phyloP scores from a whole-genome alignment of 2,888 invertebrate genomes.

The Homarus gammarus region DNA sequence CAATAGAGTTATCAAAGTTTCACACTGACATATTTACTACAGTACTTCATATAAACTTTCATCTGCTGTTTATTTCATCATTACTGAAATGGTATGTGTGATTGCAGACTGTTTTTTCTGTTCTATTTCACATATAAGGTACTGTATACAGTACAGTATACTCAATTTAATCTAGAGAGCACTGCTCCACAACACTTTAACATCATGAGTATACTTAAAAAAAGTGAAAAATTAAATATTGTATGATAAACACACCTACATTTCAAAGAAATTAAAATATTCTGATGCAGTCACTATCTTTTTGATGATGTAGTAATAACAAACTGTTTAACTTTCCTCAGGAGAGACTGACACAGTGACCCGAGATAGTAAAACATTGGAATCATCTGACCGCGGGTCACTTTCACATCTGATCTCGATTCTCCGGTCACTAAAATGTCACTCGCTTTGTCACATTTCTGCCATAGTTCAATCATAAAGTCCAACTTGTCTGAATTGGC shows the following conservation, averaged over 20 bases:
- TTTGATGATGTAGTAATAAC: not conserved
- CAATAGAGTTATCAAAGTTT: too few species aligned
- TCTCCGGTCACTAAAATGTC: constrained; percentile 50
- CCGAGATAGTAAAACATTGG: constrained; percentile 38
- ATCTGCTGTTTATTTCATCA: too few species aligned
- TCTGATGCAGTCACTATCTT: not conserved
- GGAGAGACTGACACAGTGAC: constrained; percentile 32
- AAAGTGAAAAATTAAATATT: too few species aligned
- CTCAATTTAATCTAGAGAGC: too few species aligned
- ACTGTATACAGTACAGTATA: too few species aligned
- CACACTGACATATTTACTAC: too few species aligned
- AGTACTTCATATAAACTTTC: too few species aligned
- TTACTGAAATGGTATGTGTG: too few species aligned
- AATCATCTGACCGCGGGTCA: constrained; percentile 10
- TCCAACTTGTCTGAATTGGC: constrained; percentile 3
- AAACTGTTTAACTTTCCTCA: constrained; percentile 35
- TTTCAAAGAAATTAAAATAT: not conserved
- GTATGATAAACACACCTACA: not conserved
- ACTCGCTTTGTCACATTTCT: constrained; percentile 38
- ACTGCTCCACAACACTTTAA: too few species aligned
- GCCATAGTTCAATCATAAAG: constrained; percentile 54
- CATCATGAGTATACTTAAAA: too few species aligned
- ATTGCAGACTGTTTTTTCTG: too few species aligned
- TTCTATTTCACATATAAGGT: too few species aligned
- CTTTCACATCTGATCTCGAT: constrained; percentile 13